A percentile compares a stretch with the other conserved stretches of the same genome.
These are phyloP conservation scores for Cephus pulcher DNA, from an alignment of 2,888 invertebrate species.

Conservation along the genomic window DNA sequence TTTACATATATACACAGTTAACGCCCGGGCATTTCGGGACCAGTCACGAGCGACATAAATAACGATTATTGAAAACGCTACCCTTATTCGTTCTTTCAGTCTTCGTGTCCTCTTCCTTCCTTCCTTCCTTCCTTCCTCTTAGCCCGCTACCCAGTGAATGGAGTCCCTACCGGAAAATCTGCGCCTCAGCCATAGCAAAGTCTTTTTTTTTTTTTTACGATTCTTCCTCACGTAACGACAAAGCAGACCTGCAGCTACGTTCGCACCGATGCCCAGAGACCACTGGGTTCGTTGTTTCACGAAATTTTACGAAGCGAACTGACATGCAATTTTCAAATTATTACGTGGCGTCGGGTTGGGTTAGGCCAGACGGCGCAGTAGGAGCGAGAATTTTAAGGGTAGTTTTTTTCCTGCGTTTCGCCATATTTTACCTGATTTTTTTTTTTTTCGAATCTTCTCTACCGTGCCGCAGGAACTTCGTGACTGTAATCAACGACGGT, in stretches of 20 bases:
- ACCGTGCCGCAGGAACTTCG: too few relatives aligned
- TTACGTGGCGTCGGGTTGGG: not conserved
- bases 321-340: not conserved
- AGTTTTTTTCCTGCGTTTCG: too few relatives aligned
- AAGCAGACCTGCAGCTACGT: not conserved
- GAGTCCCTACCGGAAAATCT: not conserved
- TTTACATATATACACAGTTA: not conserved
- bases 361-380: not conserved
- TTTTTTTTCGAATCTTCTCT: too few relatives aligned
- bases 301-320: not conserved
- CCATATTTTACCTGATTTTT: too few relatives aligned
- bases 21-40: not conserved
- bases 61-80: not conserved
- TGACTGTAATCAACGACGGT: slow-evolving; percentile 10
- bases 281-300: accelerated
- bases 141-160: too few relatives aligned
- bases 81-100: not conserved
- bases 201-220: not conserved
- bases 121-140: too few relatives aligned
- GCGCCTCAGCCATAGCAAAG: not conserved
- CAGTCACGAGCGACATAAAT: not conserved
- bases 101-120: not conserved
- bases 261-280: not conserved
- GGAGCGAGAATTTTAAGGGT: not conserved
- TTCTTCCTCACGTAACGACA: not conserved